Base-by-base conservation (phyloP, 2,113 vertebrate species). In the Periophthalmodon schlosseri region DNA sequence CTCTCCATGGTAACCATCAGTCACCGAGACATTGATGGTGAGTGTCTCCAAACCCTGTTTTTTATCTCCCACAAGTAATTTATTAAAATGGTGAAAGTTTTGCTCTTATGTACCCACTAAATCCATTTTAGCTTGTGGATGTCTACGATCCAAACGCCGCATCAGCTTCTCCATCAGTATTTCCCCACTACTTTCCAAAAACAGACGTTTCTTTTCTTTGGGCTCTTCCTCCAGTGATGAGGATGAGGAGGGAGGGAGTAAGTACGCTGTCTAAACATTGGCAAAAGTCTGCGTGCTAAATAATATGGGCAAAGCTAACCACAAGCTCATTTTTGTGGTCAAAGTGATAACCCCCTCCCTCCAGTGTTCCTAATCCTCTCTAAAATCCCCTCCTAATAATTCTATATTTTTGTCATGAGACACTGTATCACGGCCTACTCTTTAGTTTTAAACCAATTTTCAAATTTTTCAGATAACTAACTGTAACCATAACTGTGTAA, bases 101-200 rank as follows among this genome's bases (percentile, higher is more conserved):
- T 36, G 0, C 7, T 15, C 34, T 28, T 76, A 52, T 73, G 68
- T 34, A 33, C 74, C 47, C 28, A 61, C 56, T 15, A 56, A 66
- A 91, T 91, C 89, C 57, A 28, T 89, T 21, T 65, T 92, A 95
- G 95, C 77, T 66, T 93, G 81, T 70, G 90, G 82, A 76, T 91
- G 79, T 81, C 89, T 63, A 87, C 91, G 84, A 91, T 94, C 93
- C 71, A 87, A 91, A 73, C 92, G 94, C 81, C 90, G 88, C 87
- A 94, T 95, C 89, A 95, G 94, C 92, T 96, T 95, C 94, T 96
- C 95, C 90, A 86, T 96, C 95, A 95, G 87, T 92, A 91, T 96
- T 88, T 95, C 95, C 89, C 94, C 94, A 13, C 89, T 95, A 90
- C 92, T 95, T 87, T 93, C 94, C 91, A 96, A 96, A 93, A 94